Evolutionary conservation across 1,140 invertebrate species (phyloP), one percentile per base, ranked within the genome.

Genomic region (Drosophila bifasciata): DNA sequence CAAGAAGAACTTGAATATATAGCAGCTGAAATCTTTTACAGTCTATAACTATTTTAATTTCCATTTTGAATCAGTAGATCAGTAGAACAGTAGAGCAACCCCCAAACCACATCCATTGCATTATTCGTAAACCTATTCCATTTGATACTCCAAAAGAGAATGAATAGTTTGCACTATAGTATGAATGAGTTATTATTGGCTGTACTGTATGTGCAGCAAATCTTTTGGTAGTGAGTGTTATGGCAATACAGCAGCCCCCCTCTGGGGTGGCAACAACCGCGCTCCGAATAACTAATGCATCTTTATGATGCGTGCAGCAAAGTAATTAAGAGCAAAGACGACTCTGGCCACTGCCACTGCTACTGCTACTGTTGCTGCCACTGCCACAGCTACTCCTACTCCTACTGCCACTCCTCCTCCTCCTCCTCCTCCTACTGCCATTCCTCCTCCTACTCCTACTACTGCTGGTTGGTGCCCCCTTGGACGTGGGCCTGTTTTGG

Each of bases 271-370:
- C 69, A 72, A 72, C 69, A 72, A 73, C 68, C 69, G 58, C 21
- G 58, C 21, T 49, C 68, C 28, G 13, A 48, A 46, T 68, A 63
- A 63, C 52, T 44, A 59, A 74, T 70, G 63, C 58, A 80, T 69
- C 75, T 88, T 83, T 78, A 83, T 74, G 83, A 86, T 86, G 83
- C 83, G 83, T 86, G 81, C 48, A 56, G 40, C 55, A 48, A 48
- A 64, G 61, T 75, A 60, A 86, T 86, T 86, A 70, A 86, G 51
- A 40, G 49, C 48, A 40, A 40, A 13, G 32, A 36, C 32, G 32
- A 36, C 32, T 6, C 23, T n/a, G n/a, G n/a, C n/a, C n/a, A n/a
- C n/a, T 25, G 49, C 49, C 17, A n/a, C 45, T 48, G 45, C 45
- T 8, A 4, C 46, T 49, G 5, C 46, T 21, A 11, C 23, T 19